phyloP scores from a whole-genome alignment of 2,797 vertebrate species.

The Arctocebus calabarensis region DNA sequence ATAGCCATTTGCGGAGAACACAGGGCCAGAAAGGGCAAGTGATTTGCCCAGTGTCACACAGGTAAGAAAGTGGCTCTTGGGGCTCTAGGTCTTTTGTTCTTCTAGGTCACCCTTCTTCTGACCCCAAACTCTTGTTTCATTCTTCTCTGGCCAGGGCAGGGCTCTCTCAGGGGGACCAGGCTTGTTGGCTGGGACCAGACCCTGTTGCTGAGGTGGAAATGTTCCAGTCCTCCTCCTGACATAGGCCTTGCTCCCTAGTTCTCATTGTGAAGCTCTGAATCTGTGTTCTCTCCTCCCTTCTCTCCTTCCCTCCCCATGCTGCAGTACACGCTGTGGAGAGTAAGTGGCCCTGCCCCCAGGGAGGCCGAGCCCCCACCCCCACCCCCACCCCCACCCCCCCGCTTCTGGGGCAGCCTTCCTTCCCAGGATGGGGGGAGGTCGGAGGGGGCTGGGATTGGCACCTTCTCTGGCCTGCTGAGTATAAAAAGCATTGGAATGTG shows the following conservation, averaged over 20 bases:
- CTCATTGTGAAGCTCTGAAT: slow-evolving; percentile 79
- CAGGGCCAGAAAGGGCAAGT: background rate
- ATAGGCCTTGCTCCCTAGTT: slow-evolving; percentile 54
- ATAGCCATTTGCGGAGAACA: background rate
- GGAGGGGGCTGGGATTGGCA: slow-evolving; percentile 2
- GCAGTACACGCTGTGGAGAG: slow-evolving; percentile 88
- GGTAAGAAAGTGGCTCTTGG: background rate
- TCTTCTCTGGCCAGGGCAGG: background rate
- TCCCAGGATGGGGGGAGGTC: background rate
- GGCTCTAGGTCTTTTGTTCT: slow-evolving; percentile 1
- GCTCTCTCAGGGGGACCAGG: background rate
- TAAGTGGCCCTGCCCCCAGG: slow-evolving; percentile 81
- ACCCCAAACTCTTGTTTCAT: background rate
- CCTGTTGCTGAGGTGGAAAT: background rate
- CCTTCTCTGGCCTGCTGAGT: slow-evolving; percentile 35
- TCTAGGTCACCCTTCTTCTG: background rate
- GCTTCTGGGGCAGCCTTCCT: background rate
- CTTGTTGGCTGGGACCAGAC: slow-evolving; percentile 38
- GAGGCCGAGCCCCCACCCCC: slow-evolving; percentile 7
- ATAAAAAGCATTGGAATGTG: background rate
- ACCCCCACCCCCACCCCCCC: too few species aligned
- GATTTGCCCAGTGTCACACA: background rate
- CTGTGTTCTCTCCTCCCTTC: slow-evolving; percentile 82
- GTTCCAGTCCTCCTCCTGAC: background rate
- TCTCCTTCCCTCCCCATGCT: slow-evolving; percentile 81